A percentile compares a stretch with the other conserved stretches of the same genome.
These are phyloP conservation scores for Glaucopsyche alexis DNA, from an alignment of 2,888 invertebrate genomes.

Conservation along the genomic window DNA sequence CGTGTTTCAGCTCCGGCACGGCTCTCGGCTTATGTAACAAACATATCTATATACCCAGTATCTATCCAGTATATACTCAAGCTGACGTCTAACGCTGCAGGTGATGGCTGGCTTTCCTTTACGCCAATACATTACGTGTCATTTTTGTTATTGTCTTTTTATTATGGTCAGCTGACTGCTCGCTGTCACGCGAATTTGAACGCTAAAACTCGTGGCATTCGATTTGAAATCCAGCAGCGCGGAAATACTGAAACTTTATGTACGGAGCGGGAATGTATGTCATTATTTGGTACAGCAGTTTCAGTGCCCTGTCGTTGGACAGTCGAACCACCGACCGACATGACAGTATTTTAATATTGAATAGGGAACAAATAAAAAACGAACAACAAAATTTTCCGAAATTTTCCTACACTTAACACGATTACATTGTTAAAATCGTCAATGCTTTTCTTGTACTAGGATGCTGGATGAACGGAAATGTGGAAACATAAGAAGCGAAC, in stretches of 20 bases:
- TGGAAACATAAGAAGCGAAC: too few relatives aligned
- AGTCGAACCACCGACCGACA: slow-evolving; percentile 7
- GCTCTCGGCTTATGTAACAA: slow-evolving; percentile 69
- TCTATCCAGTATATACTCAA: not conserved
- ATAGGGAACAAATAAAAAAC: not conserved
- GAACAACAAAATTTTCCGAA: too few relatives aligned
- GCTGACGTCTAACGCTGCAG: slow-evolving; percentile 40
- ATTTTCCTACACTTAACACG: too few relatives aligned
- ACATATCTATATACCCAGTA: slow-evolving; percentile 50
- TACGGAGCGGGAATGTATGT: slow-evolving; percentile 7
- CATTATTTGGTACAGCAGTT: not conserved
- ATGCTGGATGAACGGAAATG: too few relatives aligned
- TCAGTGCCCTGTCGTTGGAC: not conserved
- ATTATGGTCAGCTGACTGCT: slow-evolving; percentile 28
- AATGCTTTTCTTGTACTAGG: too few relatives aligned
- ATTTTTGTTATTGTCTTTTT: slow-evolving; percentile 26
- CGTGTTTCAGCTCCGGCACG: slow-evolving; percentile 74
- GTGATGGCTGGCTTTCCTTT: slow-evolving; percentile 37
- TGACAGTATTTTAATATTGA: slow-evolving; percentile 16
- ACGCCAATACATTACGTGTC: slow-evolving; percentile 30
- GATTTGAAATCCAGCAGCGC: slow-evolving; percentile 13
- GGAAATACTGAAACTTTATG: not conserved
- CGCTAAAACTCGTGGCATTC: slow-evolving; percentile 21
- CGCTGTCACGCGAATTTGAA: not conserved
- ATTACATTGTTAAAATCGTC: too few relatives aligned